phyloP scores from a whole-genome alignment of 2,113 vertebrate genomes.

The Cyphomyrus discorhynchus region DNA sequence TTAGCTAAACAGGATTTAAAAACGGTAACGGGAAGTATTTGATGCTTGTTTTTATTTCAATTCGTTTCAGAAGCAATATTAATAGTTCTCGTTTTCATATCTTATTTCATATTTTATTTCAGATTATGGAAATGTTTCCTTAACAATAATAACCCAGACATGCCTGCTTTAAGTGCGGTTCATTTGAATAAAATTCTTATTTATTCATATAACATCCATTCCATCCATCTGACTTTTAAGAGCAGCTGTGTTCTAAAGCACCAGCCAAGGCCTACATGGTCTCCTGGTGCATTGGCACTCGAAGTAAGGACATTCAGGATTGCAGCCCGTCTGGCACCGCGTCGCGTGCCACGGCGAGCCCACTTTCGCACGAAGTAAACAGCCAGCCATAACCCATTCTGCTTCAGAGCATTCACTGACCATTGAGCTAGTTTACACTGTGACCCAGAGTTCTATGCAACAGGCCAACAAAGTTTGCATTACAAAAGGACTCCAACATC shows the following conservation, averaged over 20 bases:
- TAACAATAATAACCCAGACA: neutral
- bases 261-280: neutral
- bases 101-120: neutral
- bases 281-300: neutral
- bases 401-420: neutral
- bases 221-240: neutral
- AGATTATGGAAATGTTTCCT: neutral
- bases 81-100: neutral
- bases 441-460: neutral
- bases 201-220: neutral
- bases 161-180: neutral
- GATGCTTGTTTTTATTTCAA: neutral
- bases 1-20: neutral
- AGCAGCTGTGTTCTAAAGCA: neutral
- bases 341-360: neutral
- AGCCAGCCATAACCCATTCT: neutral
- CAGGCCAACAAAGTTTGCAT: neutral
- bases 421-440: neutral
- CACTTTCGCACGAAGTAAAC: neutral
- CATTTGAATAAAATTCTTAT: neutral
- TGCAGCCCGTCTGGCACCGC: neutral
- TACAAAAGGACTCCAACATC: neutral
- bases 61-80: neutral
- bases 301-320: neutral
- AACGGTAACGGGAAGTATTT: neutral